Evolutionary conservation across 2,888 invertebrate species (phyloP).

Genomic region (Cotesia congregata): DNA sequence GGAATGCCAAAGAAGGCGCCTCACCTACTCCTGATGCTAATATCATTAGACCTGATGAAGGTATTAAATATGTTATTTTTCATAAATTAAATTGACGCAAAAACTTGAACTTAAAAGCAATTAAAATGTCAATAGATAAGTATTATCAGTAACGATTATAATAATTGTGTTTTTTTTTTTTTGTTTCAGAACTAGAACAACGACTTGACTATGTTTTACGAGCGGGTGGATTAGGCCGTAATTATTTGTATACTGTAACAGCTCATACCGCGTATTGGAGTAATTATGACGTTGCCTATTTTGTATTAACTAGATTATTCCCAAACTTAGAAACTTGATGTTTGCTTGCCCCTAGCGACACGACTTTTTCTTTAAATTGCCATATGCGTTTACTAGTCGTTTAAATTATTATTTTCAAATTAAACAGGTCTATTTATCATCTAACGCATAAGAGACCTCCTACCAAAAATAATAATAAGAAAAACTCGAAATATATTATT

Average conservation of each 20-base stretch:
- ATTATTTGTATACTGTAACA: conserved; percentile 75
- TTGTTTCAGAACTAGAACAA: conserved; percentile 72
- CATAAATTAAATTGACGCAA: neutral
- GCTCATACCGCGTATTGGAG: conserved; percentile 79
- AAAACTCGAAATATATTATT: neutral
- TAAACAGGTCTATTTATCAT: neutral
- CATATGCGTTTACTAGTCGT: conserved; percentile 60
- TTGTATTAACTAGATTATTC: conserved; percentile 73
- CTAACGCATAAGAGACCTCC: conserved; percentile 57
- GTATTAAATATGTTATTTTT: conserved; percentile 51
- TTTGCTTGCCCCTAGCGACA: conserved; percentile 52
- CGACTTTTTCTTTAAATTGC: conserved; percentile 48
- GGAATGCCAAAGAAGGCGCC: conserved; percentile 67
- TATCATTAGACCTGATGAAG: conserved; percentile 69
- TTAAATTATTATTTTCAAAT: conserved; percentile 27
- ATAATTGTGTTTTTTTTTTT: conserved; percentile 9
- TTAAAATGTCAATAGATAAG: conserved; percentile 13
- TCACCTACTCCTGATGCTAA: conserved; percentile 65
- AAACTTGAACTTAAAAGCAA: neutral
- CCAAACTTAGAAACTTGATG: conserved; percentile 71
- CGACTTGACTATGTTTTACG: conserved; percentile 76
- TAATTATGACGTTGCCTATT: conserved; percentile 76
- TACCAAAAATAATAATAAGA: conserved; percentile 50
- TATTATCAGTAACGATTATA: conserved; percentile 26
- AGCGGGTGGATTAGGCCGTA: conserved; percentile 74